Evolutionary conservation across 2,888 invertebrate species (phyloP).

Genomic region (Hipparchia semele): DNA sequence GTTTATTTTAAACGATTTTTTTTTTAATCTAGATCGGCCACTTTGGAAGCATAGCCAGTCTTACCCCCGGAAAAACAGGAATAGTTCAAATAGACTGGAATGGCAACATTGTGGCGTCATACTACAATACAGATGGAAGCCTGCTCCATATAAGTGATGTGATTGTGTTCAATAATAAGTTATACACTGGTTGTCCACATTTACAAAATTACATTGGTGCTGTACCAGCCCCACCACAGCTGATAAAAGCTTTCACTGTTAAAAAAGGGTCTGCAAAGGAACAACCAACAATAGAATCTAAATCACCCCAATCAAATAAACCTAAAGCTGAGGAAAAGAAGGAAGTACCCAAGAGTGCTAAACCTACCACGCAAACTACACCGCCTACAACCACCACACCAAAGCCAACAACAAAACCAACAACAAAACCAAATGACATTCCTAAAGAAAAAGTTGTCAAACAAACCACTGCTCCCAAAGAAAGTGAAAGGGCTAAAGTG

Average conservation of each 20-base stretch:
- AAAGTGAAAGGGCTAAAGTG: constrained; percentile 19
- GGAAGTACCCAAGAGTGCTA: constrained; percentile 29
- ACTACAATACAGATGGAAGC: constrained; percentile 84
- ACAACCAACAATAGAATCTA: constrained; percentile 40
- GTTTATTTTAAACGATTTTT: constrained; percentile 1
- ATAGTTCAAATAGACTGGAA: constrained; percentile 87
- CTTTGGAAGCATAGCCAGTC: constrained; percentile 73
- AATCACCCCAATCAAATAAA: constrained; percentile 27
- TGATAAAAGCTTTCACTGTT: constrained; percentile 65
- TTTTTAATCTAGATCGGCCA: constrained; percentile 84
- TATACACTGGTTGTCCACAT: constrained; percentile 88
- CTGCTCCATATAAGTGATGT: constrained; percentile 85
- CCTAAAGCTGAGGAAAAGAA: constrained; percentile 39
- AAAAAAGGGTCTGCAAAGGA: constrained; percentile 30
- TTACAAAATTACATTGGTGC: constrained; percentile 84
- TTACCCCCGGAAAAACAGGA: constrained; percentile 76
- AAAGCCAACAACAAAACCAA: constrained; percentile 13
- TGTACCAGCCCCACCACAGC: constrained; percentile 82
- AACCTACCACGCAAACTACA: constrained; percentile 33
- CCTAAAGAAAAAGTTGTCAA: constrained; percentile 14
- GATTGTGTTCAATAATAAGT: constrained; percentile 84
- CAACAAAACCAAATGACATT: constrained; percentile 23
- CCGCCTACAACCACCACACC: constrained; percentile 10
- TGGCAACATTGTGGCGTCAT: constrained; percentile 87
- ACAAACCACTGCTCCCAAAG: constrained; percentile 27